phyloP scores from a whole-genome alignment of 92 coral and sea anemone species.

The Nematostella vectensis region DNA sequence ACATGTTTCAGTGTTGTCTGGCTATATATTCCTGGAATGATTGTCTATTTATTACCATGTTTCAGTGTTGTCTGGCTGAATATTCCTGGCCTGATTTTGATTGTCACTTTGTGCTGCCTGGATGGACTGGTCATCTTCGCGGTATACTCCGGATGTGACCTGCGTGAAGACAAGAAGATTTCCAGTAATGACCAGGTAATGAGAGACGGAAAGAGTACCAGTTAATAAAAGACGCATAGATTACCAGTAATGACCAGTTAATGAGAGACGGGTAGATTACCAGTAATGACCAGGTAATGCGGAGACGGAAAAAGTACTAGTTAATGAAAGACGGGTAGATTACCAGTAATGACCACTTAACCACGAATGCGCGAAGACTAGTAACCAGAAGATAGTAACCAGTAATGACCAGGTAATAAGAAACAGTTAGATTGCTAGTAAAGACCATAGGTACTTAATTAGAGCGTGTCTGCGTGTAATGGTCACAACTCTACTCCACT shows the following conservation, averaged over 20 bases:
- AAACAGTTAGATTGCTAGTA: conserved; percentile 41
- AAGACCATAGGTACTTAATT: too few relatives aligned
- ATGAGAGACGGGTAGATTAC: conserved; percentile 27
- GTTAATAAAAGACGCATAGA: too few relatives aligned
- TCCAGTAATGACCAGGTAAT: conserved; percentile 63
- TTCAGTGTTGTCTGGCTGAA: conserved; percentile 49
- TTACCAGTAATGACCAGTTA: too few relatives aligned
- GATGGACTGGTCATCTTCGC: conserved; percentile 79
- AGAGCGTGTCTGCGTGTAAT: too few relatives aligned
- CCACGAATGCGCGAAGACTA: background rate
- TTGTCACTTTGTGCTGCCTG: conserved; percentile 59
- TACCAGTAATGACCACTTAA: background rate
- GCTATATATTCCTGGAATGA: too few relatives aligned
- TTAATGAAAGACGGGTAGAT: conserved; percentile 9
- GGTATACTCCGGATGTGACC: conserved; percentile 63
- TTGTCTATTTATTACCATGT: too few relatives aligned
- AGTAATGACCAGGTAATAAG: too few relatives aligned
- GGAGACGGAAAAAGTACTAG: too few relatives aligned
- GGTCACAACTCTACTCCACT: too few relatives aligned
- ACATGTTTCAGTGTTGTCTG: too few relatives aligned
- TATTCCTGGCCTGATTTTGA: conserved; percentile 60
- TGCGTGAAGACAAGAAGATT: conserved; percentile 22
- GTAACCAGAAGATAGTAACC: too few relatives aligned
- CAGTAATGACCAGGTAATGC: conserved; percentile 67
- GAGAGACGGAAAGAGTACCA: background rate